Conservation (phyloP, 92 coral and sea anemone species). For the Porites lobata region DNA sequence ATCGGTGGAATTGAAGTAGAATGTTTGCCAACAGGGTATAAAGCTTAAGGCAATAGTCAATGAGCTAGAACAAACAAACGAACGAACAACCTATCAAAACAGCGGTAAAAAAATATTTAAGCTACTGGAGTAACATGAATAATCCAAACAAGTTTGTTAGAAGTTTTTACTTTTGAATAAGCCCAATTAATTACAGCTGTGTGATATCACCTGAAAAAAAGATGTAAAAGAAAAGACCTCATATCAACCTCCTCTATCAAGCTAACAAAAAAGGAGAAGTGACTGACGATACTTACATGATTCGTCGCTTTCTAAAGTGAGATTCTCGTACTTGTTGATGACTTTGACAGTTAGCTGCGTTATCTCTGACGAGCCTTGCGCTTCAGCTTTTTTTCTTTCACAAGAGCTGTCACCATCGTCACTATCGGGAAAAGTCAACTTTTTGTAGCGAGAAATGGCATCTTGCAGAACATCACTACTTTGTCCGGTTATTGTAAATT, state of each 20-base stretch:
- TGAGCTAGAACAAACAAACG: too few relatives aligned
- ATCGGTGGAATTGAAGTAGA: too few relatives aligned
- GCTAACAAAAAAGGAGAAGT: background rate
- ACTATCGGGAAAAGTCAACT: conserved; percentile 85
- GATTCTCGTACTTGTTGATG: conserved; percentile 71
- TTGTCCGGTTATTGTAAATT: conserved; percentile 64
- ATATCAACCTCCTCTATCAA: background rate
- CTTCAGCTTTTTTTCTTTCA: conserved; percentile 3
- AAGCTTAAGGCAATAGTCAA: too few relatives aligned
- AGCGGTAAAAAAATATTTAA: too few relatives aligned
- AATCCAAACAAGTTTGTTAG: too few relatives aligned
- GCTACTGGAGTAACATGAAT: too few relatives aligned
- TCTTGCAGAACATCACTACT: conserved; percentile 79
- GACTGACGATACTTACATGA: conserved; percentile 72
- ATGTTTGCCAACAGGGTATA: too few relatives aligned
- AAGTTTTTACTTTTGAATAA: too few relatives aligned
- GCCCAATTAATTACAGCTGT: too few relatives aligned
- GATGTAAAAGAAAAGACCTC: too few relatives aligned
- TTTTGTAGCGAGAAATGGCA: conserved; percentile 75
- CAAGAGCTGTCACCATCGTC: background rate
- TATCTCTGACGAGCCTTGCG: conserved; percentile 46
- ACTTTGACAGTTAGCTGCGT: conserved; percentile 66
- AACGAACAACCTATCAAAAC: too few relatives aligned
- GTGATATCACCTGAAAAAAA: too few relatives aligned
- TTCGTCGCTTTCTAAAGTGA: conserved; percentile 87